These are phyloP conservation scores for Phengaris alcon DNA, from an alignment of 2,888 invertebrate genomes.

Conservation along the genomic window DNA sequence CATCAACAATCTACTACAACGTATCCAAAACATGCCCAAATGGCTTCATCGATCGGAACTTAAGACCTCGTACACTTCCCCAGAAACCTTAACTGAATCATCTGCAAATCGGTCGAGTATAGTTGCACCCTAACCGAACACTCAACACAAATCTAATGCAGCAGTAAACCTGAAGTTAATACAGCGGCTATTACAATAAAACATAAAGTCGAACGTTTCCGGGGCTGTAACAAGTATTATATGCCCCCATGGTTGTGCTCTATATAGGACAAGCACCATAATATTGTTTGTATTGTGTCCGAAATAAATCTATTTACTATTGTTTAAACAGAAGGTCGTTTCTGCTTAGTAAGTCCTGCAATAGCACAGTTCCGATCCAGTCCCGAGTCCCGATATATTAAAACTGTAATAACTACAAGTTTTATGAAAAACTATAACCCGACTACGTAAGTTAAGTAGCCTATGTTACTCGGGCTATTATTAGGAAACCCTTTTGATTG, in stretches of 20 bases:
- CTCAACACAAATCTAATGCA: conserved; percentile 19
- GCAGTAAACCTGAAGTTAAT: conserved; percentile 14
- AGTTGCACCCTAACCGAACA: conserved; percentile 10
- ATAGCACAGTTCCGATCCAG: no score
- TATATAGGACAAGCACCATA: background rate
- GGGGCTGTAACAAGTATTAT: background rate
- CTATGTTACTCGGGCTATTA: no score
- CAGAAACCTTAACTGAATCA: background rate
- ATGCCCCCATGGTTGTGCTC: background rate
- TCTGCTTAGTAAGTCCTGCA: no score
- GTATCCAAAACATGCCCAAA: no score
- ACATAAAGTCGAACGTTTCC: conserved; percentile 17
- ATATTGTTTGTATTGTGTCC: background rate
- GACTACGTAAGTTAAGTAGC: no score
- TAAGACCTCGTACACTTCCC: background rate
- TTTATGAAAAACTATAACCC: no score
- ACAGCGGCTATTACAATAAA: conserved; percentile 9
- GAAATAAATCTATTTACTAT: background rate
- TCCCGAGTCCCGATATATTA: no score
- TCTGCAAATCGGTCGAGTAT: background rate
- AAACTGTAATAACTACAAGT: no score
- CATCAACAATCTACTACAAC: background rate
- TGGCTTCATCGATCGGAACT: background rate
- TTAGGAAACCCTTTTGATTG: no score
- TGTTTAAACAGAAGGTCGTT: background rate